These are phyloP conservation scores for Chesias legatella DNA, from an alignment of 2,888 invertebrate genomes.

Conservation along the genomic window DNA sequence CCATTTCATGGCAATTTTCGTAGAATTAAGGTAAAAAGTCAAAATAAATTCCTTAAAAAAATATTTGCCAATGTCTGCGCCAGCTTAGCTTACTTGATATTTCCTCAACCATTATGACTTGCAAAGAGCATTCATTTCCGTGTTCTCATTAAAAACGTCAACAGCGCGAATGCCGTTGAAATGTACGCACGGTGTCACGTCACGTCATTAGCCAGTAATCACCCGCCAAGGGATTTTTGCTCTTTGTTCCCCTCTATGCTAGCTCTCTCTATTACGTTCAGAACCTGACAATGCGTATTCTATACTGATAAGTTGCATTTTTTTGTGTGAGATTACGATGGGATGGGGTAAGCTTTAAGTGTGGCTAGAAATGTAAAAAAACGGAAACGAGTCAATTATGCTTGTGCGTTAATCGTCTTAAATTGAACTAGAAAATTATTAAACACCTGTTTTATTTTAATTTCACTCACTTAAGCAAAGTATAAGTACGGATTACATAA, in stretches of 20 bases:
- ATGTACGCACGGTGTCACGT: constrained; percentile 16
- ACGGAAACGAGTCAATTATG: no score
- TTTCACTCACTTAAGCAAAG: constrained; percentile 8
- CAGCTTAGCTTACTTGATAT: neutral
- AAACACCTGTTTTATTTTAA: constrained; percentile 1
- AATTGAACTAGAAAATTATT: no score
- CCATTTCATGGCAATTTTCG: no score
- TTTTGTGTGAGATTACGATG: no score
- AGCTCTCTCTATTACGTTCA: constrained; percentile 2
- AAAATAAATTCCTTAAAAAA: constrained; percentile 2
- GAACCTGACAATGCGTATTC: no score
- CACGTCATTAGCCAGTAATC: constrained; percentile 24
- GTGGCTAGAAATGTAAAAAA: no score
- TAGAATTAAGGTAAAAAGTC: neutral
- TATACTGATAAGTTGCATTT: no score
- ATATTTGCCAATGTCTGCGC: no score
- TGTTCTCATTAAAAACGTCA: constrained; percentile 22
- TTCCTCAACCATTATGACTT: constrained; percentile 4
- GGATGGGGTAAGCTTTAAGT: no score
- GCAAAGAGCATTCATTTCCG: constrained; percentile 22
- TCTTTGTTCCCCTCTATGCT: constrained; percentile 7
- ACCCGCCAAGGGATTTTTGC: constrained; percentile 13
- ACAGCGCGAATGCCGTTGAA: constrained; percentile 12
- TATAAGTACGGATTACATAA: constrained; percentile 19
- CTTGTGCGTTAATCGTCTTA: no score